These are phyloP conservation scores for Campaea margaritaria DNA, from an alignment of 2,888 invertebrate species.

Conservation along the genomic window DNA sequence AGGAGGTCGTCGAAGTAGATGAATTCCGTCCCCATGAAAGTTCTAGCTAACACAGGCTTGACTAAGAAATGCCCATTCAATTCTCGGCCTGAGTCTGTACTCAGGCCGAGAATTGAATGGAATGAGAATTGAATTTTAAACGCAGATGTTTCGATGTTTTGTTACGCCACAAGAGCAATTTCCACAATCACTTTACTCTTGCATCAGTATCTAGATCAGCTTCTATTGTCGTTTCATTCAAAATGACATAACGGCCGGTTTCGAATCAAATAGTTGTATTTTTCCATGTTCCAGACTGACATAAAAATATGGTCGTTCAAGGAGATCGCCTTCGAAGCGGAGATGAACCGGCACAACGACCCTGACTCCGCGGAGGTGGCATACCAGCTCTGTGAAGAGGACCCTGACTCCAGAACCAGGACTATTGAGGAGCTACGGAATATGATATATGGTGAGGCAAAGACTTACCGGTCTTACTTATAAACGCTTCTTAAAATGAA, in stretches of 20 bases:
- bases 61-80: no score
- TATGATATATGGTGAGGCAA: constrained; percentile 71
- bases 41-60: no score
- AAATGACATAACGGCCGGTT: no score
- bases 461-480: no score
- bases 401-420: constrained; percentile 52
- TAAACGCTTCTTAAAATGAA: no score
- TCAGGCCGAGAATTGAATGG: no score
- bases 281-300: constrained; percentile 43
- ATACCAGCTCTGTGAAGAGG: constrained; percentile 66
- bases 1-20: no score
- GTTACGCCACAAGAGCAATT: constrained; percentile 19
- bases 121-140: constrained; percentile 21
- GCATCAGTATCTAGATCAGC: no score
- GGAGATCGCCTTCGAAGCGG: constrained; percentile 74
- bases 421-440: constrained; percentile 64
- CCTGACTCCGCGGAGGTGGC: constrained; percentile 70
- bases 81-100: no score
- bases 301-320: constrained; percentile 62
- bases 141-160: not conserved
- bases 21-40: no score
- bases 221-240: no score
- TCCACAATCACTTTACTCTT: constrained; percentile 12
- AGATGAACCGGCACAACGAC: constrained; percentile 70
- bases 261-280: not conserved